phyloP scores from a whole-genome alignment of 2,113 vertebrate genomes.

The Dipodomys ordii region DNA sequence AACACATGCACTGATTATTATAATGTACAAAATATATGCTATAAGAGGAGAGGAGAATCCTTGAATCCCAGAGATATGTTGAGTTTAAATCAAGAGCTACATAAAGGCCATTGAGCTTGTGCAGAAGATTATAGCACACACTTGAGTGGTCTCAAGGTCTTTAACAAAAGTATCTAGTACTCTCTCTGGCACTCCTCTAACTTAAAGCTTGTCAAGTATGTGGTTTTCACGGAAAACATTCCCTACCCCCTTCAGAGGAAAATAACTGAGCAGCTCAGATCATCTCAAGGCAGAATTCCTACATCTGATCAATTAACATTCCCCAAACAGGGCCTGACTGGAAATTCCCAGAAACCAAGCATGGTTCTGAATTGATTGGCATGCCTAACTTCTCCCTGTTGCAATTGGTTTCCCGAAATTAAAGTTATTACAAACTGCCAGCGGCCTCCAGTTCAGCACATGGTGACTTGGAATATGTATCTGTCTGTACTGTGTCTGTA shows the following conservation, averaged over 20 bases:
- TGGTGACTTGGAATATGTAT: conserved; percentile 46
- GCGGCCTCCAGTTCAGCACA: conserved; percentile 19
- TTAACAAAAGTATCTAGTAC: neutral
- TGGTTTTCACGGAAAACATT: neutral
- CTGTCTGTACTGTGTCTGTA: conserved; percentile 33
- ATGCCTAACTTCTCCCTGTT: conserved; percentile 5
- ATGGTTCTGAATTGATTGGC: neutral
- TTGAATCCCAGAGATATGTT: neutral
- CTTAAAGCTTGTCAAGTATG: neutral
- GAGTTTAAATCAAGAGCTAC: neutral
- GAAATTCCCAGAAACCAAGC: neutral
- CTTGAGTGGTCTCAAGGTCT: neutral
- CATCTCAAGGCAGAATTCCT: neutral
- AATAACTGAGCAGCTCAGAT: neutral
- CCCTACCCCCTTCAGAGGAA: neutral
- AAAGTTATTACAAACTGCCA: conserved; percentile 53
- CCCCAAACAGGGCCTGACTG: neutral
- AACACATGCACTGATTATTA: neutral
- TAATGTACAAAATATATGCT: neutral
- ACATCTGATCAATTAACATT: neutral
- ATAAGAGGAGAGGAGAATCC: neutral
- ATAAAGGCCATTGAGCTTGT: neutral
- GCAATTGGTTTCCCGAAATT: conserved; percentile 47
- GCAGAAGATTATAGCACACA: neutral
- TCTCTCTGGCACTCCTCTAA: neutral